phyloP scores from a whole-genome alignment of 1,140 invertebrate species.

The Adoxophyes honmai region DNA sequence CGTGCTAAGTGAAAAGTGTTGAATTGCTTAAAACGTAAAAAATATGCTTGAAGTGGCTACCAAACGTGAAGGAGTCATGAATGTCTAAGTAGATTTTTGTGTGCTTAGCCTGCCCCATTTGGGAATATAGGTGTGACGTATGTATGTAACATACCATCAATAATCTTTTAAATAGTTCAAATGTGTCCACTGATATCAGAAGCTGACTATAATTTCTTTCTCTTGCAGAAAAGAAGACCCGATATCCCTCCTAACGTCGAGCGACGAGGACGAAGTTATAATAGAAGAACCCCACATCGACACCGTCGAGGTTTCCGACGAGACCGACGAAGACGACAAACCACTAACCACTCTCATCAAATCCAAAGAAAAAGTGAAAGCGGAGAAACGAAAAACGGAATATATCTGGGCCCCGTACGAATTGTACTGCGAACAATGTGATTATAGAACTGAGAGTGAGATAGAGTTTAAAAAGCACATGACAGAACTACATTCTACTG shows the following conservation, averaged over 20 bases:
- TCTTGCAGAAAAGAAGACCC: constrained; percentile 45
- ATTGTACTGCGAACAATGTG: constrained; percentile 46
- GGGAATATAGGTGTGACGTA: too few relatives aligned
- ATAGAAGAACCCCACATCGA: constrained; percentile 60
- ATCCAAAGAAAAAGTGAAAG: constrained; percentile 3
- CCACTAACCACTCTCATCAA: constrained; percentile 44
- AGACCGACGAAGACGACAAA: constrained; percentile 58
- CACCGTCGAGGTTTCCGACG: constrained; percentile 58
- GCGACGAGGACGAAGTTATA: constrained; percentile 65
- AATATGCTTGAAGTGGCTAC: too few relatives aligned
- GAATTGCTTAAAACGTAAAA: too few relatives aligned
- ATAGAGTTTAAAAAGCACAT: constrained; percentile 35
- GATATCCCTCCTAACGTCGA: constrained; percentile 58
- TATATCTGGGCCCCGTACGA: constrained; percentile 29
- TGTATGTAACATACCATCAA: too few relatives aligned
- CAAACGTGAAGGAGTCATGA: too few relatives aligned
- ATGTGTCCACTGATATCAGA: too few relatives aligned
- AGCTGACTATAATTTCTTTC: background rate
- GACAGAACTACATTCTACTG: constrained; percentile 21
- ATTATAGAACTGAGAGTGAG: constrained; percentile 27
- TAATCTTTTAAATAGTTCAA: too few relatives aligned
- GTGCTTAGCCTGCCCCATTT: too few relatives aligned
- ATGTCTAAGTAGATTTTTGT: too few relatives aligned
- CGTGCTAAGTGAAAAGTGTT: too few relatives aligned
- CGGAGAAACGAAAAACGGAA: constrained; percentile 1